Conservation (phyloP, 2,888 invertebrate genomes). For the Petrolisthes cinctipes region DNA sequence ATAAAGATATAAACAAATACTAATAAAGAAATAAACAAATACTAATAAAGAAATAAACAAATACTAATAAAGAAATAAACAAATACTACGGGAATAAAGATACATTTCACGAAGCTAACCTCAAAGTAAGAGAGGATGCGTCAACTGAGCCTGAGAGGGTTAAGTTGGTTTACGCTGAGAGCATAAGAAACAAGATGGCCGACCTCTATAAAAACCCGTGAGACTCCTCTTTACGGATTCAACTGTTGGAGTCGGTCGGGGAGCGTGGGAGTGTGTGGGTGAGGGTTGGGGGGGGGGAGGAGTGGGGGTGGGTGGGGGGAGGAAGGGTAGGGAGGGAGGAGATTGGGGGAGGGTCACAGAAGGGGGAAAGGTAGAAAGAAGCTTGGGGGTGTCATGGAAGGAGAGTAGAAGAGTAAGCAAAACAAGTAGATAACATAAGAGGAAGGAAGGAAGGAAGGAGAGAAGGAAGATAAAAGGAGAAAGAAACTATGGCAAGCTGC, state of each 20-base stretch:
- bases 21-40: too few relatives aligned
- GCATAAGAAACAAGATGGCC: not conserved
- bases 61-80: too few relatives aligned
- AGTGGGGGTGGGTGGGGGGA: too few relatives aligned
- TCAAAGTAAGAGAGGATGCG: too few relatives aligned
- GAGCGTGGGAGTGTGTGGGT: not conserved
- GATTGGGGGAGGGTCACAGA: not conserved
- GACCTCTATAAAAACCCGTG: not conserved
- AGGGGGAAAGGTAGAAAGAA: not conserved
- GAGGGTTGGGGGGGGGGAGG: not conserved
- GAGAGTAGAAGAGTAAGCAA: not conserved
- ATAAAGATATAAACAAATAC: too few relatives aligned
- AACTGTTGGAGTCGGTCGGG: not conserved
- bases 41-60: too few relatives aligned
- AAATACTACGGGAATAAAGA: too few relatives aligned
- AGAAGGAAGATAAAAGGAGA: not conserved
- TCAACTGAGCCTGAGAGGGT: not conserved
- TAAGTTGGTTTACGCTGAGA: not conserved
- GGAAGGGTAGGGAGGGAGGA: conserved; percentile 6
- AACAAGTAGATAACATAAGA: not conserved
- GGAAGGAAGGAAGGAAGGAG: not conserved
- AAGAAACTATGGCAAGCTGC: too few relatives aligned
- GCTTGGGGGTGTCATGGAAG: not conserved
- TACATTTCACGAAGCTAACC: too few relatives aligned
- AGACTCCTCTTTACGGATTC: not conserved